A percentile compares a stretch with the other conserved stretches of the same genome.
Evolutionary conservation across 2,888 invertebrate genomes (phyloP).

Genomic region (Acanthacorydalis orientalis): DNA sequence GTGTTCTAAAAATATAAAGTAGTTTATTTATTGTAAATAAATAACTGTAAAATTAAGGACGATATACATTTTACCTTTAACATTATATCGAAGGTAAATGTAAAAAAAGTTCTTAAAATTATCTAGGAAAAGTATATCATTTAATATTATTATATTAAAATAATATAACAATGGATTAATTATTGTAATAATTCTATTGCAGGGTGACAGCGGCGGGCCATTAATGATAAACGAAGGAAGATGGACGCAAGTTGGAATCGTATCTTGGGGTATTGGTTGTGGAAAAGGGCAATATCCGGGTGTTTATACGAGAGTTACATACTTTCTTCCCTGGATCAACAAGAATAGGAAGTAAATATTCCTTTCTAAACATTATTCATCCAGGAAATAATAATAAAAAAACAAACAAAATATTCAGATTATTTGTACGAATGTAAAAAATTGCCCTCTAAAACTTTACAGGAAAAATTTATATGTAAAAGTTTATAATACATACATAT

Average conservation of each 20-base stretch:
- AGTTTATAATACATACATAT: too few relatives aligned
- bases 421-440: too few relatives aligned
- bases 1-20: neutral
- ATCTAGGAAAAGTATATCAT: too few relatives aligned
- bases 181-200: slow-evolving; percentile 10
- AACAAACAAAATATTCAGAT: too few relatives aligned
- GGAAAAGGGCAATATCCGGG: slow-evolving; percentile 85
- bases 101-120: too few relatives aligned
- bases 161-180: too few relatives aligned
- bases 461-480: too few relatives aligned
- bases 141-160: too few relatives aligned
- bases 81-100: too few relatives aligned
- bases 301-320: slow-evolving; percentile 71
- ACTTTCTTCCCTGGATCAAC: slow-evolving; percentile 71
- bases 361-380: neutral
- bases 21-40: neutral
- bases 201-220: slow-evolving; percentile 85
- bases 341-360: slow-evolving; percentile 53
- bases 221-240: slow-evolving; percentile 60
- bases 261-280: slow-evolving; percentile 85
- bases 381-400: too few relatives aligned
- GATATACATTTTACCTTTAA: too few relatives aligned
- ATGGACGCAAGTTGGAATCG: slow-evolving; percentile 75
- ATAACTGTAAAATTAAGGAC: neutral
- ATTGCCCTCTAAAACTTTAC: too few relatives aligned